Base-by-base conservation (phyloP, 92 coral and sea anemone species). In the Desmophyllum pertusum region DNA sequence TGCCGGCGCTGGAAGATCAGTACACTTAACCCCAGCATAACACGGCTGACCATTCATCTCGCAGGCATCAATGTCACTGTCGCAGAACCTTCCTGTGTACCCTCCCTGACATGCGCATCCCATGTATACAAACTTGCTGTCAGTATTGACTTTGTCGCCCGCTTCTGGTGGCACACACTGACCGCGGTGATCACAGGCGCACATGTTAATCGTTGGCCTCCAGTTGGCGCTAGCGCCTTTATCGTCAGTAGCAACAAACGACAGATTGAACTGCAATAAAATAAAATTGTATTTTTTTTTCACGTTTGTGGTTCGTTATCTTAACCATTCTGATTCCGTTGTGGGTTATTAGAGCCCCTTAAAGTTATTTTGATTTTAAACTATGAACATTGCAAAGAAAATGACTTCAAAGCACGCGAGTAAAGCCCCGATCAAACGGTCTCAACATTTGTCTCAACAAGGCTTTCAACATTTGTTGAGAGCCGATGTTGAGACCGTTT, bases 111-210 rank as follows among this genome's bases (percentile, higher is more conserved):
- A 93, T 63, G 66, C 89, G 70, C 97, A 93, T 13, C 84, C 86
- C 87, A 76, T 75, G 59, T 86, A 70, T 45, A 82, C 46, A 79
- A 91, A 91, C 33, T 81, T 79, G 48, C 52, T 65, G 61, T 92
- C 63, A n/a, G 82, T 85, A 37, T 65, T 83, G 51, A 83, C 59
- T 50, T 35, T 23, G 46, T 89, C 82, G 5, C 68, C 75, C 51
- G 21, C 70, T 67, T 69, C 84, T 73, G 79, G 83, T 70, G 35
- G 68, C 83, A 46, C 80, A 42, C 97, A 93, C 61, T 76, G 86
- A 37, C 93, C 97, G 33, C 86, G 86, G 68, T 93, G 81, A 1
- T 86, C 52, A 76, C 97, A 93, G 27, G 93, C 94, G 75, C 97
- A 93, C 43, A 93, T 75, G 42, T 89, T 86, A 19, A 93, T 84